Conservation (phyloP, 2,888 invertebrate species). For the Cylindroiulus punctatus region DNA sequence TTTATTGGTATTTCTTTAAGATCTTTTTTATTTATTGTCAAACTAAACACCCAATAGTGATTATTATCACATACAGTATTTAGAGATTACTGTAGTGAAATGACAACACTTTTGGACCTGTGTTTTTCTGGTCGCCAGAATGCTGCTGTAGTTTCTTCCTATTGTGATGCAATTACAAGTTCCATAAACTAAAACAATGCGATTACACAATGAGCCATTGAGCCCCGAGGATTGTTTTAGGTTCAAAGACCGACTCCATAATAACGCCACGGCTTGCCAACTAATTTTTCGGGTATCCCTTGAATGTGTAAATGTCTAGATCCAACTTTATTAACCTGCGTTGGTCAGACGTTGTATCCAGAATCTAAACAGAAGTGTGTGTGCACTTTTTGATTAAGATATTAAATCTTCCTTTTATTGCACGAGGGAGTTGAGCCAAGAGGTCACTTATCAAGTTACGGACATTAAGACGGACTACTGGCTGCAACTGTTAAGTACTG, state of each 20-base stretch:
- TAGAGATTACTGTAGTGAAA: too few relatives aligned
- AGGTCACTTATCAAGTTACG: slow-evolving; percentile 7
- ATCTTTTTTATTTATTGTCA: too few relatives aligned
- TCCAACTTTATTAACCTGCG: neutral
- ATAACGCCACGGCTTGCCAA: neutral
- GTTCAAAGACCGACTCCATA: neutral
- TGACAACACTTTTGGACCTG: too few relatives aligned
- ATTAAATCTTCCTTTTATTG: neutral
- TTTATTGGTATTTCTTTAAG: too few relatives aligned
- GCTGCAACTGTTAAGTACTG: too few relatives aligned
- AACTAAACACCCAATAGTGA: too few relatives aligned
- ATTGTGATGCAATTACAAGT: too few relatives aligned
- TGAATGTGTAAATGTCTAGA: neutral
- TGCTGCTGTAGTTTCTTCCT: too few relatives aligned
- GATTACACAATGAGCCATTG: neutral
- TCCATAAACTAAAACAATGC: too few relatives aligned
- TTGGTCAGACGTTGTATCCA: neutral
- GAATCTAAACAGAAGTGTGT: neutral
- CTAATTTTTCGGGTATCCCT: neutral
- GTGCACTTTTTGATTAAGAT: neutral
- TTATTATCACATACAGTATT: too few relatives aligned
- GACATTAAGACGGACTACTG: neutral
- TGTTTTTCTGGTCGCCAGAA: too few relatives aligned
- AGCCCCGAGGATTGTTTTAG: neutral
- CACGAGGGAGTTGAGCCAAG: neutral